Base-by-base conservation (phyloP, 2,888 invertebrate species). In the Dasypolia templi region DNA sequence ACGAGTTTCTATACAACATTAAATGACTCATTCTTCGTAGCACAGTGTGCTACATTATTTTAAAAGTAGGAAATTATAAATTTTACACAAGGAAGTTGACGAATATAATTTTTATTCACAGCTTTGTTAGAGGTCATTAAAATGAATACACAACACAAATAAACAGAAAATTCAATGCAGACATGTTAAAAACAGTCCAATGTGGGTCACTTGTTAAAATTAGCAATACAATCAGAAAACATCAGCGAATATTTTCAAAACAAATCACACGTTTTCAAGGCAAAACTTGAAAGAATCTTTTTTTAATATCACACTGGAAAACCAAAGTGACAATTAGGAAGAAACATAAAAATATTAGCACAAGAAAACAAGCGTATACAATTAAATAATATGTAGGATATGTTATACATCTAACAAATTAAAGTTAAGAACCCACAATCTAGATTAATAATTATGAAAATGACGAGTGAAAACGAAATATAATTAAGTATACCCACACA, bases 131-230 rank as follows among this genome's bases (percentile, higher is more conserved):
- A 78, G 51, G 82, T 77, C 77, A 67, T 82, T 42, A 63, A 56
- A 78, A 78, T 64, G 44, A 62, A 83, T 83, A 68, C 73, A 55
- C 66, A 67, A 67, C 51, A 68, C 39, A 29, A 79, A 53, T 29
- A 71, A 64, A 83, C 7, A 65, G 35, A 61, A 56, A 42, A 70
- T 68, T 22, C 17, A 71, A 64, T 67, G 44, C 69, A 70, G 35
- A 82, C 22, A 82, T 74, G 67, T 73, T 74, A 29, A 74, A 75
- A 61, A 66, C 44, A 72, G 65, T n/a, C 67, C 32, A 49, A 85
- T 70, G 49, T 79, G 58, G 87, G 85, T 82, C 87, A 85, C 72
- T 73, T 59, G 69, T 75, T 67, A 29, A 74, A 75, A 73, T 79
- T 81, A 77, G 85, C 75, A 49, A 42, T 39, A 67, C 68, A 72